These are phyloP conservation scores for Actinopyga echinites DNA, from an alignment of 53 echinoderm and acorn worm species.

Conservation along the genomic window DNA sequence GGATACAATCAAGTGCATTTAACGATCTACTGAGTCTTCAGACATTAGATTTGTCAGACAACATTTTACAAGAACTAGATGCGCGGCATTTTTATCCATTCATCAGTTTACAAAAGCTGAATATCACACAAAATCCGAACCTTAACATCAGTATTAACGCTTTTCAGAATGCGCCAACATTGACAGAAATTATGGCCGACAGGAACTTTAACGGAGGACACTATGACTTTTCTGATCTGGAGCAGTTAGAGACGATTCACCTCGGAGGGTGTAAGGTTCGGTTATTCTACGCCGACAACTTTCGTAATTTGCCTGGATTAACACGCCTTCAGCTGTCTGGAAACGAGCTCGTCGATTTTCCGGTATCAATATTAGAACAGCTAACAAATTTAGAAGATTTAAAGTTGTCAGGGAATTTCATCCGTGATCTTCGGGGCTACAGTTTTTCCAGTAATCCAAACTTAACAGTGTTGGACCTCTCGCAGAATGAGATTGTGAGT, in stretches of 20 bases:
- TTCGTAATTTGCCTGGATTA: not conserved
- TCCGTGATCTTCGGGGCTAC: not conserved
- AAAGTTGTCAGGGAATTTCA: not conserved
- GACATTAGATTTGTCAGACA: not conserved
- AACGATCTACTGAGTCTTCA: not conserved
- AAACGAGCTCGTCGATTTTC: not conserved
- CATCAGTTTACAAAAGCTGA: not conserved
- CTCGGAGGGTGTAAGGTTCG: not conserved
- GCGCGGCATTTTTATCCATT: constrained; percentile 7
- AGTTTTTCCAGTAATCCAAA: not conserved
- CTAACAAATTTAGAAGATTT: not conserved
- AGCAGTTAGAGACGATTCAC: not conserved
- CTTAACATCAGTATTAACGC: constrained; percentile 2
- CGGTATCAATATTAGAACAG: not conserved
- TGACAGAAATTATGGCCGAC: constrained; percentile 1
- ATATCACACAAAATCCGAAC: not conserved
- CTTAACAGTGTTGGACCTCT: not conserved
- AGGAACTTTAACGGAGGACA: not conserved
- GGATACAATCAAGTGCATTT: not conserved
- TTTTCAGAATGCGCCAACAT: not conserved
- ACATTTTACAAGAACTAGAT: not conserved
- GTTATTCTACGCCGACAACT: not conserved
- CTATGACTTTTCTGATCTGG: constrained; percentile 22
- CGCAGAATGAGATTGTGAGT: constrained; percentile 2
- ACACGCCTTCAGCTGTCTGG: not conserved